phyloP scores from a whole-genome alignment of 2,888 invertebrate genomes.

The Myopa tessellatipennis region DNA sequence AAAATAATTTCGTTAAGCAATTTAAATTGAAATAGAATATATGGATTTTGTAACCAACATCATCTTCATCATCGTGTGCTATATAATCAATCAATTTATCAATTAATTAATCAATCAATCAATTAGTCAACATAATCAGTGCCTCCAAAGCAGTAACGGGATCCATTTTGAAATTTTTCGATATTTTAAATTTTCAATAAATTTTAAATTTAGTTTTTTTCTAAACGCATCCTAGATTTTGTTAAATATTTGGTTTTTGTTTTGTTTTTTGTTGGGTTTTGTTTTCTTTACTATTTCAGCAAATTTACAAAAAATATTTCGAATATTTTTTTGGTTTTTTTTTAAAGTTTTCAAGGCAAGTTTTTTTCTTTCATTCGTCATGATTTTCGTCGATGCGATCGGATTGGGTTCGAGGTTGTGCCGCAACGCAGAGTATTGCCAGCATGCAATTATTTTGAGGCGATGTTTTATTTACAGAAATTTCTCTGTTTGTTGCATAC shows the following conservation, averaged over 20 bases:
- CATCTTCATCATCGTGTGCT: neutral
- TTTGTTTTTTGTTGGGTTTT: constrained; percentile 3
- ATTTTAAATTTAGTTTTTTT: constrained; percentile 30
- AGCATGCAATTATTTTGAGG: neutral
- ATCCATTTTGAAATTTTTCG: neutral
- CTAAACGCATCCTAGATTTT: constrained; percentile 22
- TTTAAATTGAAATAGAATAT: neutral
- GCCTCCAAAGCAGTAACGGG: constrained; percentile 27
- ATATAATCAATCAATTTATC: constrained; percentile 11
- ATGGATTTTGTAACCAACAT: neutral
- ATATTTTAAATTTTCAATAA: constrained; percentile 15
- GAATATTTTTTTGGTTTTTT: constrained; percentile 11
- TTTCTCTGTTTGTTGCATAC: neutral
- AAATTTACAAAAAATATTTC: constrained; percentile 29
- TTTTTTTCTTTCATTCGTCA: constrained; percentile 21
- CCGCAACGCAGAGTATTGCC: neutral
- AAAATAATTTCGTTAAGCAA: constrained; percentile 48
- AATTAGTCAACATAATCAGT: neutral
- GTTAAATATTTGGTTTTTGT: constrained; percentile 4
- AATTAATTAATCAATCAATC: neutral
- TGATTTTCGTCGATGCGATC: constrained; percentile 13
- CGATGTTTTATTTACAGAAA: neutral
- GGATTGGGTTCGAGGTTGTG: neutral
- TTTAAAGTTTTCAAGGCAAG: constrained; percentile 28
- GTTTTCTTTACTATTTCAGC: constrained; percentile 21